Conservation (phyloP, 2,797 vertebrate species). For the Linurgus olivaceus region DNA sequence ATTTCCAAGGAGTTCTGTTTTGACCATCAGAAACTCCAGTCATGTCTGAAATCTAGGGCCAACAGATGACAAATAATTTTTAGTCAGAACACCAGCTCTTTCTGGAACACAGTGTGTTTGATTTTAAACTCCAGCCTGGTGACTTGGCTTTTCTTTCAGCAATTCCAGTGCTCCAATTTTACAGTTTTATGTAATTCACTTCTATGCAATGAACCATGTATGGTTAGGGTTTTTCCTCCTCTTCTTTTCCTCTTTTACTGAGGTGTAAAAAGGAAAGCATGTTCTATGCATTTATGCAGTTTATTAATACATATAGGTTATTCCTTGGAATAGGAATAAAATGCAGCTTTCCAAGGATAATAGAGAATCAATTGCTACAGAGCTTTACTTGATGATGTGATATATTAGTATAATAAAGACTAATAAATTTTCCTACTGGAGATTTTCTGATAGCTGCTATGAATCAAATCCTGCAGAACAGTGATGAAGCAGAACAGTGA, state of each 20-base stretch:
- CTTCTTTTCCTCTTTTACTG: not conserved
- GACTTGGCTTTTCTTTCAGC: slow-evolving; percentile 17
- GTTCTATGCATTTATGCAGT: not conserved
- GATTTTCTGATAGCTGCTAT: not conserved
- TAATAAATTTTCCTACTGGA: not conserved
- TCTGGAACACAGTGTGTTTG: slow-evolving; percentile 1
- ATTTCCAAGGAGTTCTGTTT: not conserved
- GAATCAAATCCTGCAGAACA: not conserved
- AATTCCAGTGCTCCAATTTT: not conserved
- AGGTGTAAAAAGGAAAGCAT: not conserved
- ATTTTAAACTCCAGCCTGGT: not conserved
- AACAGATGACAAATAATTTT: not conserved
- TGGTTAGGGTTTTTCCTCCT: not conserved
- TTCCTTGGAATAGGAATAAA: not conserved
- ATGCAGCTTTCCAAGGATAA: not conserved
- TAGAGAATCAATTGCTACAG: not conserved
- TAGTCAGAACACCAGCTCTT: not conserved
- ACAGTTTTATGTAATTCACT: not conserved
- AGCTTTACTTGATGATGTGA: not conserved
- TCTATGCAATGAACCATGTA: not conserved
- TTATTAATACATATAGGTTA: not conserved
- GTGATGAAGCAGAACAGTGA: not conserved
- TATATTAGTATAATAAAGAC: not conserved
- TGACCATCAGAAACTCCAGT: not conserved
- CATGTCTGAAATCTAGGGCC: not conserved